Base-by-base conservation (phyloP, 2,113 vertebrate species). In the Microtus ochrogaster region DNA sequence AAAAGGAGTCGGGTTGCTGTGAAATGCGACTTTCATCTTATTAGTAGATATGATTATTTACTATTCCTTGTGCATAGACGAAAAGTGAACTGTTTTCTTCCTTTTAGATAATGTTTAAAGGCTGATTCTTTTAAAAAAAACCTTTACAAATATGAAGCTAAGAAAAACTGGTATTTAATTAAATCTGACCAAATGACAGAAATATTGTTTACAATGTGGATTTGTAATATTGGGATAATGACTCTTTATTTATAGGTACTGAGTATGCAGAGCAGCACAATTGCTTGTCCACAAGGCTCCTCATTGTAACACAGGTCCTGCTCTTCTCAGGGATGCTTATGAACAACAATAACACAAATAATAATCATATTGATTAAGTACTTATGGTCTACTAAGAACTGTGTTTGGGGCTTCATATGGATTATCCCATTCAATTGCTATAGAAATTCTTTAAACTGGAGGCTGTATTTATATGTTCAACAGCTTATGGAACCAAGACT, bases 1-100 rank as follows among this genome's bases (percentile, higher is more conserved):
- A 88, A 90, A 97, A 89, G 19, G 96, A 33, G 49, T 89, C 97
- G 30, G 52, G 74, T 83, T 95, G 65, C 95, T 92, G 39, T 90
- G 89, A 95, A 98, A 94, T 92, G 10, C 24, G 94, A 77, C 65
- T 96, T 98, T 87, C 49, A 96, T 81, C 11, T 91, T 3, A 63
- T 68, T 96, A 88, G 55, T 66, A 95, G 28, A 41, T 82, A 49
- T 44, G 39, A 84, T 90, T 58, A 17, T 92, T 92, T 76, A 21
- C 66, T n/a, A 16, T n/a, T 21, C 8, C 39, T 89, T 66, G 47
- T 55, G 95, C 28, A 68, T 89, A 26, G 78, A 63, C 81, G 17
- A 88, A 3, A 44, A 93, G 26, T 65, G 70, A 93, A 82, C 44
- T 61, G 2, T 65, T 91, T 96, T 94, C 63, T 47, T 83, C 33